A percentile compares a stretch with the other conserved stretches of the same genome.
Evolutionary conservation across 2,113 vertebrate species (phyloP).

Genomic region (Alouatta palliata): DNA sequence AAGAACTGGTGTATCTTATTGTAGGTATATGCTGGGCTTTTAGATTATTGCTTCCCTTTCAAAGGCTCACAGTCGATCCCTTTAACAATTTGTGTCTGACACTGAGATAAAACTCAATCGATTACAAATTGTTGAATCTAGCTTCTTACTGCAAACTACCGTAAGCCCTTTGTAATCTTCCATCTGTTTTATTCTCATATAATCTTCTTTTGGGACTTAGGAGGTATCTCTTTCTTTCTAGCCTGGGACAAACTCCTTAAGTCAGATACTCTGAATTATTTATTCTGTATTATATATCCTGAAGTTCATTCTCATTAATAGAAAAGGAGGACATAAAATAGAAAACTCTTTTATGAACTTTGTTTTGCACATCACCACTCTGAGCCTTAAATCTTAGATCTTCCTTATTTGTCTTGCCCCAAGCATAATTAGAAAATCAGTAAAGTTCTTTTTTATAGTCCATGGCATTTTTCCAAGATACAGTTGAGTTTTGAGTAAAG

Average conservation of each 20-base stretch:
- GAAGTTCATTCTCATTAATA: conserved; percentile 2
- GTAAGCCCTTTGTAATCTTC: not conserved
- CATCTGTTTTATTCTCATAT: not conserved
- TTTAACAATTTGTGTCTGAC: not conserved
- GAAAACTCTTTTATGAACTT: not conserved
- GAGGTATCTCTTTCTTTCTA: not conserved
- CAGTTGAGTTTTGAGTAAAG: not conserved
- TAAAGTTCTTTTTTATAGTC: not conserved
- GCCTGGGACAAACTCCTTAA: not conserved
- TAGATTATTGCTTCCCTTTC: not conserved
- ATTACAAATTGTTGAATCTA: not conserved
- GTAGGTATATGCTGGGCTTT: not conserved
- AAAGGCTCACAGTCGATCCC: not conserved
- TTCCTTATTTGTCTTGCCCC: not conserved
- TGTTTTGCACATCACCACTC: not conserved
- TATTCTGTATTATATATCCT: not conserved
- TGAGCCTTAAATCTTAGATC: not conserved
- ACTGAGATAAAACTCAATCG: not conserved
- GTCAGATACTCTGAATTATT: not conserved
- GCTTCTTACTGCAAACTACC: not conserved
- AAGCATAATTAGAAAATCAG: not conserved
- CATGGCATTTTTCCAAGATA: not conserved
- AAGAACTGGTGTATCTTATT: not conserved
- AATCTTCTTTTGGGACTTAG: not conserved
- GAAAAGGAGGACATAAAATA: not conserved